Evolutionary conservation across 2,113 vertebrate genomes (phyloP).

Genomic region (Addax nasomaculatus): DNA sequence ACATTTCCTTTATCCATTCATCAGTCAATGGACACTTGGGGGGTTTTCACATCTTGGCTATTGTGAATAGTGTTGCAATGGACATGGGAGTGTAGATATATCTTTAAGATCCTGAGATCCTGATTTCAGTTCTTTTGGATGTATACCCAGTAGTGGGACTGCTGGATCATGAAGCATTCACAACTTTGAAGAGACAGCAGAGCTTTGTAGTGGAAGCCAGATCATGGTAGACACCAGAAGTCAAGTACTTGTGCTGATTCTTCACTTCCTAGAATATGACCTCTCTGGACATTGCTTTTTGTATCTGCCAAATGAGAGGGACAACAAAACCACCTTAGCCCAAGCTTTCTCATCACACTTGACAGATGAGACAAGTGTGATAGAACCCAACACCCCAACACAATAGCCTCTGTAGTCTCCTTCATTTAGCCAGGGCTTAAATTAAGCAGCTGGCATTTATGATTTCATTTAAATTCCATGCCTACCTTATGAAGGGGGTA

Average conservation of each 20-base stretch:
- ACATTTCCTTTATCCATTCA: background rate
- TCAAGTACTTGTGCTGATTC: background rate
- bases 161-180: background rate
- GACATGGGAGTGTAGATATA: no score
- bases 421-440: no score
- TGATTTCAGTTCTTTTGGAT: background rate
- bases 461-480: background rate
- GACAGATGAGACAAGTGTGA: background rate
- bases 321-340: background rate
- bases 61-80: background rate
- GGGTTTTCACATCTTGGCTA: background rate
- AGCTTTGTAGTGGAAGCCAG: background rate
- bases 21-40: background rate
- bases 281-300: background rate
- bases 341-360: background rate
- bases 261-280: background rate
- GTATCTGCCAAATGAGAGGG: background rate
- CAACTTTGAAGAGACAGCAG: background rate
- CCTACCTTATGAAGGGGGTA: no score
- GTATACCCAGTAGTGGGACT: background rate
- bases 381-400: background rate
- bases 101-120: background rate
- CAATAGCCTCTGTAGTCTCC: background rate
- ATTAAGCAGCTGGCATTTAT: background rate
- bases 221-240: background rate